Evolutionary conservation across 2,888 invertebrate species (phyloP), one percentile per base, ranked within the genome.

Genomic region (Trachelus troglodyta): DNA sequence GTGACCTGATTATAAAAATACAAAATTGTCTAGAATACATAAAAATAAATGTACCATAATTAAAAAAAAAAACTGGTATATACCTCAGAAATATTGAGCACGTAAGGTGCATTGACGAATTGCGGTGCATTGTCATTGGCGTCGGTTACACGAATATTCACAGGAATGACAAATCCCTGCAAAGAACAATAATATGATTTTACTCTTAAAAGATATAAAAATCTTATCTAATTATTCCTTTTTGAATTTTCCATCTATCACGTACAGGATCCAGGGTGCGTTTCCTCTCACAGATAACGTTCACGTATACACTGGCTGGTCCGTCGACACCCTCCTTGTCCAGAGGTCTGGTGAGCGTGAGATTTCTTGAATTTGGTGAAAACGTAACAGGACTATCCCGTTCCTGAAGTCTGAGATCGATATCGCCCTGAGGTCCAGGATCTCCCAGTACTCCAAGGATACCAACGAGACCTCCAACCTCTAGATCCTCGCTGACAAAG

Each of bases 61-160:
- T 75, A 3, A 77, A 73, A 34, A 40, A 69, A 12, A 56, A 56
- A 75, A 75, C 9, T 56, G 2, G 9, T 56, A 15, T 40, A 15
- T 86, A 97, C 96, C 94, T 97, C 97, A 0, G 97, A 97, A 78
- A 97, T 94, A 85, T 97, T 96, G 83, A 96, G 93, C 75, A 95
- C 94, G 91, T 96, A 97, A 0, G 97, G 97, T 1, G 96, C 96
- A 83, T 96, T 96, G 80, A 94, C 93, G 93, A 97, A 97, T 87
- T 93, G 93, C 0, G 97, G 97, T 12, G 97, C 96, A 92, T 98
- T 97, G 92, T 98, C 98, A 91, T 98, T 98, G 81, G 96, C 97
- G 92, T 98, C 98, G 83, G 96, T 97, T 79, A 98, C 97, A 84
- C 97, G 94, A 76, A 97, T 95, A 84, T 95, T 96, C 68, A 97